A percentile compares a stretch with the other conserved stretches of the same genome.
phyloP scores from a whole-genome alignment of 1,140 invertebrate species.

The Zaprionus davidi region DNA sequence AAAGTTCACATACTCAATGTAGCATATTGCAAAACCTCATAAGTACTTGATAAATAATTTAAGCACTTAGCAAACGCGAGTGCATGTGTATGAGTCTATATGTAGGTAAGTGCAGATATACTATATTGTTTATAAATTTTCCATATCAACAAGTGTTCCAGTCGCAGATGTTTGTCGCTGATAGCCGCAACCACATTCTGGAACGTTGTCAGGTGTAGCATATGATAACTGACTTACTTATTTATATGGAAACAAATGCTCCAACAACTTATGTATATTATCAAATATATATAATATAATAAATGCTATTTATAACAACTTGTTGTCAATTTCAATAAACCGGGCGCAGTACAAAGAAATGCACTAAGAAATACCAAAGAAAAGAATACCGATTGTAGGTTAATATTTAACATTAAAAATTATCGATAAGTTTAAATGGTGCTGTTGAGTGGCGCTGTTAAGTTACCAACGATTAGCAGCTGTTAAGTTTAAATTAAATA shows the following conservation, averaged over 20 bases:
- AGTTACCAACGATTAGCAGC: background rate
- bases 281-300: conserved; percentile 15
- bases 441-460: background rate
- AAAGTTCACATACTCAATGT: background rate
- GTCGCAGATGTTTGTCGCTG: background rate
- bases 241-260: background rate
- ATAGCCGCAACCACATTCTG: background rate
- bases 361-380: conserved; percentile 11
- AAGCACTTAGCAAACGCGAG: conserved; percentile 7
- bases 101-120: background rate
- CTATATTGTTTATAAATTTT: conserved; percentile 29
- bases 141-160: conserved; percentile 27
- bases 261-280: background rate
- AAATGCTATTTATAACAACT: conserved; percentile 2
- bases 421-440: background rate
- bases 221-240: background rate
- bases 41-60: conserved; percentile 17
- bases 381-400: background rate
- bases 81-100: background rate
- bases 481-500: conserved; percentile 3
- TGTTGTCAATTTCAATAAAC: conserved; percentile 11
- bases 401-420: background rate
- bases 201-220: background rate
- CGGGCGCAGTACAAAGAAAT: conserved; percentile 4
- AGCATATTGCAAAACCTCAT: conserved; percentile 27